Evolutionary conservation across 2,797 vertebrate species (phyloP).

Genomic region (Leucoraja ocellata): DNA sequence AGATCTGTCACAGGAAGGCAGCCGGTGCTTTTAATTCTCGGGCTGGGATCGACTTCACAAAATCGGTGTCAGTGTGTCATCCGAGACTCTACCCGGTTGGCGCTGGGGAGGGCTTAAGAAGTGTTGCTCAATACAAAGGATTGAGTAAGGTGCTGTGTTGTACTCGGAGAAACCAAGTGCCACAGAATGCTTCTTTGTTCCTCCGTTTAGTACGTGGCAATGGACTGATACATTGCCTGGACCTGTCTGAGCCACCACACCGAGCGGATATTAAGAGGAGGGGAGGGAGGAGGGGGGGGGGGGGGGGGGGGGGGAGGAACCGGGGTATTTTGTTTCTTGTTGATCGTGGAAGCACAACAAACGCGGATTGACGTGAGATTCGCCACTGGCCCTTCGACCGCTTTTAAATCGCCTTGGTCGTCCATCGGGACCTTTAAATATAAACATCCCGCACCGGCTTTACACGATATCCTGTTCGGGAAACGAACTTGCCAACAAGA

Average conservation of each 20-base stretch:
- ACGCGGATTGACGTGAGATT: too few species aligned
- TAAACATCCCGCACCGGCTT: not conserved
- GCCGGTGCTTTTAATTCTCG: not conserved
- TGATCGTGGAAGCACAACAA: not conserved
- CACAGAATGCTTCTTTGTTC: slow-evolving; percentile 18
- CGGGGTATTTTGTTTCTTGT: not conserved
- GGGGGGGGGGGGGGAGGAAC: not conserved
- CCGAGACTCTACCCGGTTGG: not conserved
- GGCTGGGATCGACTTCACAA: not conserved
- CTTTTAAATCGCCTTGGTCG: not conserved
- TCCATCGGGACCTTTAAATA: not conserved
- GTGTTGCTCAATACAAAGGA: not conserved
- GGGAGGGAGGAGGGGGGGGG: not conserved
- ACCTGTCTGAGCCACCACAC: not conserved
- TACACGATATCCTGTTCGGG: not conserved
- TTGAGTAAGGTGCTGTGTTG: not conserved
- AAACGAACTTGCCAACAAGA: not conserved
- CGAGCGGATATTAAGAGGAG: not conserved
- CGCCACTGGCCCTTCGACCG: not conserved
- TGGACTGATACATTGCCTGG: not conserved
- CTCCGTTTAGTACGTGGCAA: slow-evolving; percentile 21
- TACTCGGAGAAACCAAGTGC: not conserved
- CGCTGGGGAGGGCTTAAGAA: not conserved
- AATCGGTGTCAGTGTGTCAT: not conserved
- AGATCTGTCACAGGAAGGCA: not conserved